Evolutionary conservation across 2,888 invertebrate genomes (phyloP).

Genomic region (Noctua janthe): DNA sequence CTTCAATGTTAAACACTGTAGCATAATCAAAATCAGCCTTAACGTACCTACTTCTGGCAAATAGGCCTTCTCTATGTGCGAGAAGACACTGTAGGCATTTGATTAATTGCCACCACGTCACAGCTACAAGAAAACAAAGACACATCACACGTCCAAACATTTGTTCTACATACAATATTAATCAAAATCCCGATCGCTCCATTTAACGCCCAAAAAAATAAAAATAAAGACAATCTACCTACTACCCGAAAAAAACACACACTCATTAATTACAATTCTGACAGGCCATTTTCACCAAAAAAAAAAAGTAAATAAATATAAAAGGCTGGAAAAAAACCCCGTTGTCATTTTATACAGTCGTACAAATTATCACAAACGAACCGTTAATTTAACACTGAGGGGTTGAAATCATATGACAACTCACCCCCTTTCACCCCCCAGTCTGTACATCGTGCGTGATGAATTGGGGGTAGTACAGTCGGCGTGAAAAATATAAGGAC

Average conservation of each 20-base stretch:
- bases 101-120: conserved; percentile 16
- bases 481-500: background rate
- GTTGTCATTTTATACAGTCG: conserved; percentile 62
- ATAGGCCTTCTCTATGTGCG: background rate
- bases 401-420: conserved; percentile 59
- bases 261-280: conserved; percentile 64
- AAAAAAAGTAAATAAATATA: conserved; percentile 55
- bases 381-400: conserved; percentile 62
- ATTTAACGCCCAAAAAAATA: conserved; percentile 47
- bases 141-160: conserved; percentile 18
- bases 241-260: conserved; percentile 47
- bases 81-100: background rate
- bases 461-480: conserved; percentile 44
- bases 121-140: conserved; percentile 24
- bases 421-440: conserved; percentile 29
- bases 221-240: conserved; percentile 27
- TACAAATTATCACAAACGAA: conserved; percentile 67
- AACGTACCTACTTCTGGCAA: background rate
- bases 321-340: conserved; percentile 51
- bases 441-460: conserved; percentile 43
- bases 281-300: conserved; percentile 59
- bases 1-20: background rate
- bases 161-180: conserved; percentile 46
- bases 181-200: conserved; percentile 44
- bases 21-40: background rate